Percentiles rank a stretch among this genome's conserved stretches.
These are phyloP conservation scores for Procavia capensis DNA, from an alignment of 2,113 vertebrate genomes.

Conservation along the genomic window DNA sequence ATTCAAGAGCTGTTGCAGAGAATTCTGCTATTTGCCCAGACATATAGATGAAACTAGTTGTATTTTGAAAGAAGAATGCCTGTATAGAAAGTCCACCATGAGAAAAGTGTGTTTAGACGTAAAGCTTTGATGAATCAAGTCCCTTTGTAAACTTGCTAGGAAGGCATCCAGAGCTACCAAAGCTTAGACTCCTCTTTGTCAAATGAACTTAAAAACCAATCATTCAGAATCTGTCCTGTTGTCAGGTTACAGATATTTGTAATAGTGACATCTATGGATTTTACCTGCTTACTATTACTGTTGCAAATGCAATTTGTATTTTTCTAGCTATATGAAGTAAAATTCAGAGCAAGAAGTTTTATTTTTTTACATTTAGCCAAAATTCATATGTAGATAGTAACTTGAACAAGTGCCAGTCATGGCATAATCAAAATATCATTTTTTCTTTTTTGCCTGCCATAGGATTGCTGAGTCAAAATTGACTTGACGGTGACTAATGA, in stretches of 20 bases:
- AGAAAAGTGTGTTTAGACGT: conserved; percentile 44
- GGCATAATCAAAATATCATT: not conserved
- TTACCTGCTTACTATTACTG: not conserved
- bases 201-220: not conserved
- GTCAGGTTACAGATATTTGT: not conserved
- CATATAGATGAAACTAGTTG: not conserved
- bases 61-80: conserved; percentile 3
- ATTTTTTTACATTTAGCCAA: conserved; percentile 2
- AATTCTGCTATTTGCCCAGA: conserved; percentile 14
- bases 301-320: not conserved
- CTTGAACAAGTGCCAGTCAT: not conserved
- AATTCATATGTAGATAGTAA: not conserved
- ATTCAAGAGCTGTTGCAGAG: conserved; percentile 56
- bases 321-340: not conserved
- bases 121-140: conserved; percentile 36
- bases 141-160: not conserved
- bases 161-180: not conserved
- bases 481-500: too few species aligned
- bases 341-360: not conserved
- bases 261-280: not conserved
- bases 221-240: not conserved
- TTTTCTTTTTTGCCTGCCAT: not conserved
- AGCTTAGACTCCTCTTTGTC: not conserved
- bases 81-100: not conserved
- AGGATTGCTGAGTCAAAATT: too few species aligned